Base-by-base conservation (phyloP, 2,113 vertebrate genomes). In the Sitta europaea region DNA sequence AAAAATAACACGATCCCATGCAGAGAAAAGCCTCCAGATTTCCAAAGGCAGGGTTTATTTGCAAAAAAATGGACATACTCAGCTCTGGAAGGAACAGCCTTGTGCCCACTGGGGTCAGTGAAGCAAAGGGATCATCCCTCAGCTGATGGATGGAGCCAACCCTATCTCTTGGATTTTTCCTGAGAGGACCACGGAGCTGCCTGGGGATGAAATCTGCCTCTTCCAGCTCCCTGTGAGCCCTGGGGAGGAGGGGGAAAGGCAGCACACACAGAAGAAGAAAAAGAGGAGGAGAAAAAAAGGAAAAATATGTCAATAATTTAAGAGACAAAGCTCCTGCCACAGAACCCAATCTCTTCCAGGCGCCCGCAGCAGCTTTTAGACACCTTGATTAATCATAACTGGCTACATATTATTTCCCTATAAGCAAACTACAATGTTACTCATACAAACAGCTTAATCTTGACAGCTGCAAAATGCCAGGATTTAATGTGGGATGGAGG, bases 381-480 rank as follows among this genome's bases (percentile, higher is more conserved):
- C 97, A 98, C 98, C 97, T 98, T 98, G 98, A 98, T 98, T 98
- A 98, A 98, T 98, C 98, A 97, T 97, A 98, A 97, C 97, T 97
- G 28, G 88, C 97, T 96, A 65, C 97, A 92, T 86, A 97, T 98
- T 98, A 98, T 98, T 98, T 98, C 96, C 97, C 94, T 97, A 97
- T 98, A 98, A 98, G 98, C 98, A 98, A 98, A 98, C 94, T 96
- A 97, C 98, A 97, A 95, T 98, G 98, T 98, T 98, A 96, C 90
- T 98, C 95, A 89, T 97, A 97, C 95, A 98, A 98, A 98, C 97
- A 98, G 97, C 97, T 98, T 98, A 97, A 98, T 98, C 97, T 96
- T 96, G 96, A 98, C 98, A 98, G 97, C 97, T 98, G 98, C 96
- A 98, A 98, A 98, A 98, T 98, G 98, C 98, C 98, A 98, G 97